These are phyloP conservation scores for Intellagama lesueurii DNA, from an alignment of 2,797 vertebrate species.

Conservation along the genomic window DNA sequence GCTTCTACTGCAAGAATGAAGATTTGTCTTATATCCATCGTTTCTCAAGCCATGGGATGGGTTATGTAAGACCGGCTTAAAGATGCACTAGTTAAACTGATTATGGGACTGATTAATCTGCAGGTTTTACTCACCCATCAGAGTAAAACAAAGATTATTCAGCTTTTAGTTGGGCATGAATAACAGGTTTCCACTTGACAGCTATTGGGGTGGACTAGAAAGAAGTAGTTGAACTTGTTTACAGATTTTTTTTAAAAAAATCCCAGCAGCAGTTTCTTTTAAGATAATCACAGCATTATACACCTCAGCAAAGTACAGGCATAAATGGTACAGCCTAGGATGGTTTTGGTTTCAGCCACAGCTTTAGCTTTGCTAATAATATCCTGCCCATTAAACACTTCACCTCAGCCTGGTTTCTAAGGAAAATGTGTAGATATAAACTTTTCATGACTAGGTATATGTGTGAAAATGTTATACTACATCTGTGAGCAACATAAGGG, in stretches of 20 bases:
- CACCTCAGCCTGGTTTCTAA: not conserved
- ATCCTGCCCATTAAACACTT: not conserved
- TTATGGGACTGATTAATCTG: conserved; percentile 18
- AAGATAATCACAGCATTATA: conserved; percentile 44
- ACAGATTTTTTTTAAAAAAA: not conserved
- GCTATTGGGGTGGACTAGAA: conserved; percentile 32
- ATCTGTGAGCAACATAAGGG: not conserved
- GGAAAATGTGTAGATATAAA: not conserved
- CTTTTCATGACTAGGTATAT: not conserved
- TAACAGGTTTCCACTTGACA: conserved; percentile 40
- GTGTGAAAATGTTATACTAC: not conserved
- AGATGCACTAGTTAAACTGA: conserved; percentile 21
- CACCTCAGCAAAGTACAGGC: not conserved
- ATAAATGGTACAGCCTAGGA: conserved; percentile 8
- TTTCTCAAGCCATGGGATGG: conserved; percentile 23
- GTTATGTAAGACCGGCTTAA: conserved; percentile 26
- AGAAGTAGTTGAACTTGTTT: conserved; percentile 31
- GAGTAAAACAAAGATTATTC: conserved; percentile 12
- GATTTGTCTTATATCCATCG: not conserved
- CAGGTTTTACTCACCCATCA: not conserved
- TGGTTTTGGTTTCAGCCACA: not conserved
- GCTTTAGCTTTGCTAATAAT: not conserved
- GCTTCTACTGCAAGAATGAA: not conserved
- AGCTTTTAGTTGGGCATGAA: conserved; percentile 6
- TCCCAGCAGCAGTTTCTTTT: conserved; percentile 33